phyloP scores from a whole-genome alignment of 2,797 vertebrate genomes.

The Micropoecilia bifurca region DNA sequence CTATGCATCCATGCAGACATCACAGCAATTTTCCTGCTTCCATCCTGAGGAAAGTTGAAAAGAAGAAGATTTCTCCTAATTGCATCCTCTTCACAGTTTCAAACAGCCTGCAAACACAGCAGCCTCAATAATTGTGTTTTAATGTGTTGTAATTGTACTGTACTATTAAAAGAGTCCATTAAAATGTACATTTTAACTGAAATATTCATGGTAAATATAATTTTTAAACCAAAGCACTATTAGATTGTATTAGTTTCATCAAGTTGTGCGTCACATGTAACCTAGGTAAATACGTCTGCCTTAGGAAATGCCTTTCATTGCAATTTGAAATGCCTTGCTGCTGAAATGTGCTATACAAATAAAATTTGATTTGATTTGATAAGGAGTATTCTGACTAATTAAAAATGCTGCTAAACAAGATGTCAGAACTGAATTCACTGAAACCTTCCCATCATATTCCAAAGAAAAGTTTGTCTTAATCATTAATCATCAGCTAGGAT shows the following conservation, averaged over 20 bases:
- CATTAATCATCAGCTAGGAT: not conserved
- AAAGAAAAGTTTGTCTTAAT: not conserved
- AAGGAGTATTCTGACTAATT: not conserved
- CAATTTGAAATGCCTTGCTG: too few relatives aligned
- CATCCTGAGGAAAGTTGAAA: constrained; percentile 31
- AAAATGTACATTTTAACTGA: not conserved
- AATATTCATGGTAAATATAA: too few relatives aligned
- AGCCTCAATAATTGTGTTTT: not conserved
- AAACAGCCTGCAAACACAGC: not conserved
- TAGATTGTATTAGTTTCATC: not conserved
- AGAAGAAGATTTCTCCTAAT: constrained; percentile 8
- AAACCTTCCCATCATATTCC: not conserved
- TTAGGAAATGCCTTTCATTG: too few relatives aligned
- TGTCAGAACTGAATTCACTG: not conserved
- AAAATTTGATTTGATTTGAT: too few relatives aligned
- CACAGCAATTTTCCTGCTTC: constrained; percentile 32
- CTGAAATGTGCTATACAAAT: too few relatives aligned
- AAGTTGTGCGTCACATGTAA: not conserved
- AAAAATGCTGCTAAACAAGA: not conserved
- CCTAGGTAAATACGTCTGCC: too few relatives aligned
- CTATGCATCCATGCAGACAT: constrained; percentile 46
- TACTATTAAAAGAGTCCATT: not conserved
- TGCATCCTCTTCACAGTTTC: not conserved
- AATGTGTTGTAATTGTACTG: not conserved
- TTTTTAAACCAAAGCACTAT: not conserved